Evolutionary conservation across 2,113 vertebrate genomes (phyloP), one percentile per base, ranked within the genome.

Genomic region (Corvus cornix): DNA sequence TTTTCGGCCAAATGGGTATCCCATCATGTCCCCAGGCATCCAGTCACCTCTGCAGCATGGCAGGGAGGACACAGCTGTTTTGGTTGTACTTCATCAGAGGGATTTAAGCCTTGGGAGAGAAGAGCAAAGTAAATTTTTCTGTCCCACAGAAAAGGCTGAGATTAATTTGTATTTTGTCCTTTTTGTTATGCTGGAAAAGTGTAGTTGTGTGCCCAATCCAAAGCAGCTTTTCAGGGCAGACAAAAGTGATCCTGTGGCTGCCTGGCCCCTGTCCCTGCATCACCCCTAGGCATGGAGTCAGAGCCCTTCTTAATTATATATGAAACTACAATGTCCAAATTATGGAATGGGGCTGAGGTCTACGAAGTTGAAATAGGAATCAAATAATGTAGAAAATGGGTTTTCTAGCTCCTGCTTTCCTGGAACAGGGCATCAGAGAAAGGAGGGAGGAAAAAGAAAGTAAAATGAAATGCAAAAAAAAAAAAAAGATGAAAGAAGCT

Each of bases 151-250:
- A 48, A 27, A 68, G 14, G 21, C 7, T 15, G 68, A 67, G 27
- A 44, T 90, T 33, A 56, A 1, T 2, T 31, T 0, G 1, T 21
- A 22, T 18, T 67, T 70, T 16, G 1, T 26, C 16, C 9, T 48
- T 64, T 39, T n/a, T 21, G 27, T 64, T 68, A 33, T 18, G 22
- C 68, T 16, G 20, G 33, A 15, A 49, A 56, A 44, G 5, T 8
- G 24, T 26, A 60, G 58, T 27, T 60, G 53, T 13, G 13, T 76
- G 22, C 20, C 26, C 35, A 84, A 16, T 9, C 12, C 31, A 28
- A 56, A 80, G 41, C 4, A n/a, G 3, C 1, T 1, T 31, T 62
- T n/a, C 24, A 41, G 28, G n/a, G n/a, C 41, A 90, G 31, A 37
- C 7, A n/a, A 11, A 58, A 46, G 3, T 46, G 48, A 33, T 5